A percentile compares a stretch with the other conserved stretches of the same genome.
Evolutionary conservation across 1,140 invertebrate genomes (phyloP).

Genomic region (Musca vetustissima): DNA sequence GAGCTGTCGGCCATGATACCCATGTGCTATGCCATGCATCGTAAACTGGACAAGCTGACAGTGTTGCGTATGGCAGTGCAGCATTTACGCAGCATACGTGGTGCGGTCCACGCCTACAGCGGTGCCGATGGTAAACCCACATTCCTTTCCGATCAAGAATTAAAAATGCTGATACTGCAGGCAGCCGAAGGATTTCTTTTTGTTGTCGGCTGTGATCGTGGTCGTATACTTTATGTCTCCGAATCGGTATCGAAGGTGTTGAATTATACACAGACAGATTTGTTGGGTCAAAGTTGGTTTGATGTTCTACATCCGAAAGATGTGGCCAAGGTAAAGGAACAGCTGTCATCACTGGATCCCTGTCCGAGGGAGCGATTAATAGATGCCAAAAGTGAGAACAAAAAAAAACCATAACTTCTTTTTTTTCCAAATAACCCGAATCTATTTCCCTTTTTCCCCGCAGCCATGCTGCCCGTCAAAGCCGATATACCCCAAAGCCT

Average conservation of each 20-base stretch:
- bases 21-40: constrained; percentile 89
- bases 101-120: constrained; percentile 76
- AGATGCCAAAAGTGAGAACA: constrained; percentile 84
- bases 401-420: neutral
- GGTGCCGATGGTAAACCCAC: constrained; percentile 83
- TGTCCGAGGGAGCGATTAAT: constrained; percentile 86
- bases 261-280: constrained; percentile 83
- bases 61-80: constrained; percentile 93
- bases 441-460: constrained; percentile 15
- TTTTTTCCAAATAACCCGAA: neutral
- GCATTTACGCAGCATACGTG: constrained; percentile 81
- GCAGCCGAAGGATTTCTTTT: constrained; percentile 90
- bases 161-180: constrained; percentile 79
- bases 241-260: constrained; percentile 84
- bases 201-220: constrained; percentile 90
- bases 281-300: constrained; percentile 91
- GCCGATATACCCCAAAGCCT: constrained; percentile 77
- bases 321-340: constrained; percentile 92
- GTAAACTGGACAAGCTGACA: constrained; percentile 92
- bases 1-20: constrained; percentile 89
- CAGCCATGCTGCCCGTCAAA: constrained; percentile 90
- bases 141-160: constrained; percentile 85
- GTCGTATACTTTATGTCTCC: constrained; percentile 87
- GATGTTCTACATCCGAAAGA: constrained; percentile 95
- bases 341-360: constrained; percentile 87